These are phyloP conservation scores for Meteorus sp. DNA, from an alignment of 1,140 invertebrate genomes.

Conservation along the genomic window DNA sequence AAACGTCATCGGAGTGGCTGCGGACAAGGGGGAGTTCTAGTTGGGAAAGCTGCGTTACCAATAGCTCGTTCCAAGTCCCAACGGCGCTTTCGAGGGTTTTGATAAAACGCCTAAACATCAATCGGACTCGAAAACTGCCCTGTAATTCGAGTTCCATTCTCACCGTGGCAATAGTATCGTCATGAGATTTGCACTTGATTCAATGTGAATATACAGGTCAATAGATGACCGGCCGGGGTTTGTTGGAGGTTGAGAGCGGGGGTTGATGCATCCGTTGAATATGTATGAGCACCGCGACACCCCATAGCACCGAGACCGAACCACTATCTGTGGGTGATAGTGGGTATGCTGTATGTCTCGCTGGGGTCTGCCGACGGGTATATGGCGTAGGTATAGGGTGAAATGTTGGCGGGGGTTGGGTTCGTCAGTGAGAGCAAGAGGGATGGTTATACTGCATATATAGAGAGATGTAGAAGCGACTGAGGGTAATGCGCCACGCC, in stretches of 20 bases:
- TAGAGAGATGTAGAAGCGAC: no score
- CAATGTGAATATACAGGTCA: conserved; percentile 46
- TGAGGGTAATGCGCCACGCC: no score
- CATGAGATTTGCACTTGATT: conserved; percentile 32
- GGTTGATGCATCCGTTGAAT: conserved; percentile 58
- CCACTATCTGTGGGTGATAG: conserved; percentile 58
- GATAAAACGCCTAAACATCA: conserved; percentile 56
- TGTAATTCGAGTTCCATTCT: conserved; percentile 54
- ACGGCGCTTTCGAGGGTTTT: conserved; percentile 43
- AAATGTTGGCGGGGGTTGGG: conserved; percentile 19
- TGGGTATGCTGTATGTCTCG: conserved; percentile 55
- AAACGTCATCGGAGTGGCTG: not conserved
- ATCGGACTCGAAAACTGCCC: conserved; percentile 56
- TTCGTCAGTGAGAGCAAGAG: conserved; percentile 19
- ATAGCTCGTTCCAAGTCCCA: conserved; percentile 23
- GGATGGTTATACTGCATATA: not conserved
- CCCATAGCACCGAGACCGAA: conserved; percentile 52
- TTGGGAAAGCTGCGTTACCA: conserved; percentile 25
- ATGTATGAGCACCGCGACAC: conserved; percentile 58
- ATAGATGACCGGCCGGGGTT: conserved; percentile 52
- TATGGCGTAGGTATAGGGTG: conserved; percentile 23
- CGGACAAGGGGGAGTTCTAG: conserved; percentile 11
- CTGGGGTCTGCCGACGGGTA: conserved; percentile 40
- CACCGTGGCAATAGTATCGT: conserved; percentile 47
- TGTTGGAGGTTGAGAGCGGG: conserved; percentile 38